Conservation (phyloP, 1,140 invertebrate genomes). For the Zaprionus kolodkinae region DNA sequence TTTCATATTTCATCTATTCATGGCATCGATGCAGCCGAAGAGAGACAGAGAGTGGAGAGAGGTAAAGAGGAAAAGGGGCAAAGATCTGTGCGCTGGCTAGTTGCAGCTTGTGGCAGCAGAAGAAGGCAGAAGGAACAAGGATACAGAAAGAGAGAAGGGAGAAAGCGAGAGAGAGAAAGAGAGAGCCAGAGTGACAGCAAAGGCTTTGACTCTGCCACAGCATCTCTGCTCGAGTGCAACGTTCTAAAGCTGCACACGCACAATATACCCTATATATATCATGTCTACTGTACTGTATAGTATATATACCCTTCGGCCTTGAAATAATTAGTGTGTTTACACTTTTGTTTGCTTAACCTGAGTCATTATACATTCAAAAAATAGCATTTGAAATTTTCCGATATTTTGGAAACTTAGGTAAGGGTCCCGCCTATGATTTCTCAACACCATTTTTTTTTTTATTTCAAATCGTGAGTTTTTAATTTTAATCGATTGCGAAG, state of each 20-base stretch:
- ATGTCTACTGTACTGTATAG: background rate
- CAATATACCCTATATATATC: background rate
- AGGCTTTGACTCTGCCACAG: background rate
- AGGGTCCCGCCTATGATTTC: no score
- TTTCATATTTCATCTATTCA: slow-evolving; percentile 59
- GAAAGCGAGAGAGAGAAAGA: background rate
- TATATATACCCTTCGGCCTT: no score
- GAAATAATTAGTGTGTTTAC: no score
- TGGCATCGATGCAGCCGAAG: slow-evolving; percentile 21
- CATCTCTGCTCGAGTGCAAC: slow-evolving; percentile 11
- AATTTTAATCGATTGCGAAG: no score
- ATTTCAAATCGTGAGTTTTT: no score
- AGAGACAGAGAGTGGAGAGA: background rate
- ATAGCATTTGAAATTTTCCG: no score
- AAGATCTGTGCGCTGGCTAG: background rate
- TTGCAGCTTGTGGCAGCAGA: background rate
- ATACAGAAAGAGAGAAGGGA: background rate
- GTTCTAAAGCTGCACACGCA: slow-evolving; percentile 48
- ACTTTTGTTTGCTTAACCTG: no score
- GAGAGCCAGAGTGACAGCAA: background rate
- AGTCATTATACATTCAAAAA: no score
- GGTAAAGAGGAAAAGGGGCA: background rate
- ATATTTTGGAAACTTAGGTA: no score
- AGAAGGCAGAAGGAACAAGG: background rate
- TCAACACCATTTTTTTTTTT: no score